A percentile compares a stretch with the other conserved stretches of the same genome.
Evolutionary conservation across 2,113 vertebrate species (phyloP).

Genomic region (Stictonetta naevosa): DNA sequence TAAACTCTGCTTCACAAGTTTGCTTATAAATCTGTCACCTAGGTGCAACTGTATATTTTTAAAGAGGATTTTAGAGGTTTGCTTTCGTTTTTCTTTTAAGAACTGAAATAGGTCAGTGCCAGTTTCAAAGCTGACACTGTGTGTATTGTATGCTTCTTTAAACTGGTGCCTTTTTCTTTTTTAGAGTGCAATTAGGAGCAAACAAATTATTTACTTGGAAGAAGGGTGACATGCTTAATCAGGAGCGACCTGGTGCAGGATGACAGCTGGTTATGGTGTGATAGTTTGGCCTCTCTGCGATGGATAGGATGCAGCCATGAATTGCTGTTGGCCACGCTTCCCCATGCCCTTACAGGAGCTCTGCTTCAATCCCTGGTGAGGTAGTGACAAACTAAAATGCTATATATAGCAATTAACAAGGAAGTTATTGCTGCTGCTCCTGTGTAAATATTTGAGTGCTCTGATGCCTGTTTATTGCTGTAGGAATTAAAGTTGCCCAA

Average conservation of each 20-base stretch:
- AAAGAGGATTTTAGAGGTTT: background rate
- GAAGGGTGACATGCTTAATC: background rate
- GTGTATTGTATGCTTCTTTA: background rate
- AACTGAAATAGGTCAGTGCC: background rate
- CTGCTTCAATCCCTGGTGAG: rapidly evolving
- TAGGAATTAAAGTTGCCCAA: background rate
- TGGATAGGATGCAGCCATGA: background rate
- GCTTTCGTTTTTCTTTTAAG: background rate
- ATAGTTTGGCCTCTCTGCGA: rapidly evolving
- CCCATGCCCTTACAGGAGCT: background rate
- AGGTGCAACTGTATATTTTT: background rate
- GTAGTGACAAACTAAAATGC: background rate
- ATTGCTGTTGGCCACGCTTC: background rate
- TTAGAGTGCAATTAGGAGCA: background rate
- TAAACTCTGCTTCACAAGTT: background rate
- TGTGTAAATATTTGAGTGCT: background rate
- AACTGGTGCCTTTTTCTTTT: constrained; percentile 27
- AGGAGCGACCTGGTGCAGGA: background rate
- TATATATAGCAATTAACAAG: background rate
- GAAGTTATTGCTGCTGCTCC: background rate
- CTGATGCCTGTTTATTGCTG: background rate
- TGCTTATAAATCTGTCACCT: background rate
- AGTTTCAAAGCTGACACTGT: background rate
- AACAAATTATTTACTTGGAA: background rate
- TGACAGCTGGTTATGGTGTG: background rate